phyloP scores from a whole-genome alignment of 2,113 vertebrate genomes.

The Cynocephalus volans region DNA sequence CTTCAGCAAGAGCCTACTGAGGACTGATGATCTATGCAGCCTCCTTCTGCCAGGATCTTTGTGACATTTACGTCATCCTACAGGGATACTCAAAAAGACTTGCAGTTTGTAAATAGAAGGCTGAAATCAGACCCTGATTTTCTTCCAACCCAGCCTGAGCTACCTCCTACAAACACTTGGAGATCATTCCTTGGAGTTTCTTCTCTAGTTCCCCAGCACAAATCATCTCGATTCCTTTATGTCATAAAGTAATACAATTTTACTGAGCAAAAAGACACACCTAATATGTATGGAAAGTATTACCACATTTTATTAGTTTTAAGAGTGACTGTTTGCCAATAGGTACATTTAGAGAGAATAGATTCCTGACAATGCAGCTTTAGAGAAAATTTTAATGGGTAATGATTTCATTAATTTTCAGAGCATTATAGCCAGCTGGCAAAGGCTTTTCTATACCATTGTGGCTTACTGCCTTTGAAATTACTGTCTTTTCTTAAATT shows the following conservation, averaged over 20 bases:
- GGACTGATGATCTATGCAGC: slow-evolving; percentile 57
- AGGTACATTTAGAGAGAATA: slow-evolving; percentile 72
- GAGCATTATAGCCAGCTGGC: slow-evolving; percentile 64
- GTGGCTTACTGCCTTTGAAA: slow-evolving; percentile 73
- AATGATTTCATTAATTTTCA: slow-evolving; percentile 78
- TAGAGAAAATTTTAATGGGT: slow-evolving; percentile 63
- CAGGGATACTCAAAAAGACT: slow-evolving; percentile 42
- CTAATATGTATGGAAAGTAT: slow-evolving; percentile 41
- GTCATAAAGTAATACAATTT: slow-evolving; percentile 36
- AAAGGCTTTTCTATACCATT: slow-evolving; percentile 47
- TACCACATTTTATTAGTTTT: slow-evolving; percentile 64
- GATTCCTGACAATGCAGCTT: slow-evolving; percentile 45
- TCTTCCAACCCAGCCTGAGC: neutral
- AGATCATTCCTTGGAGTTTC: neutral
- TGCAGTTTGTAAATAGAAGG: neutral
- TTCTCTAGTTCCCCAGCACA: neutral
- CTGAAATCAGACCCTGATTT: slow-evolving; percentile 54
- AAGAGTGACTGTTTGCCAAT: slow-evolving; percentile 58
- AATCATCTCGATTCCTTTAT: slow-evolving; percentile 56
- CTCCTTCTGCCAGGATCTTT: slow-evolving; percentile 52
- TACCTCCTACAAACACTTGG: neutral
- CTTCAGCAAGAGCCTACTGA: slow-evolving; percentile 62
- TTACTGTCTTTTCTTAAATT: slow-evolving; percentile 78
- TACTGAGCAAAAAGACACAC: slow-evolving; percentile 26
- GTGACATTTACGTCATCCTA: slow-evolving; percentile 71